phyloP scores from a whole-genome alignment of 2,113 vertebrate species.

The Paramisgurnus dabryanus region DNA sequence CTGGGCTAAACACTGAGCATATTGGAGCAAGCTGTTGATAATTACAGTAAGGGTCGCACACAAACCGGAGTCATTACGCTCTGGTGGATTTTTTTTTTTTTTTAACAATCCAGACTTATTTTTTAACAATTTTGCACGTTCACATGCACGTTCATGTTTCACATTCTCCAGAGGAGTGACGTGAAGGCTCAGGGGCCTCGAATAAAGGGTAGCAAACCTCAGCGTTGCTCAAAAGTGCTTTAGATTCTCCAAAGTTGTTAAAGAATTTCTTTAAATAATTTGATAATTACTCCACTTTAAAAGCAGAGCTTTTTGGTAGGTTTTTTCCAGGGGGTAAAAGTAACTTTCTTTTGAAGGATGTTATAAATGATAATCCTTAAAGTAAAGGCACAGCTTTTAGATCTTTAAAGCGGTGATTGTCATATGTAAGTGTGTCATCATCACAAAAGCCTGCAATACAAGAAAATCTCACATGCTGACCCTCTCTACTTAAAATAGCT shows the following conservation, averaged over 20 bases:
- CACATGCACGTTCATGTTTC: conserved; percentile 27
- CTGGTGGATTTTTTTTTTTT: neutral
- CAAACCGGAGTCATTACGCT: conserved; percentile 6
- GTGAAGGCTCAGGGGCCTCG: neutral
- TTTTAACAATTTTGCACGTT: conserved; percentile 17
- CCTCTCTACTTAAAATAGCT: neutral
- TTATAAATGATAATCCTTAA: neutral
- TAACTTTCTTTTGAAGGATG: neutral
- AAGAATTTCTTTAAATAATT: neutral
- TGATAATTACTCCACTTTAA: neutral
- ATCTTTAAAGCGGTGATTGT: neutral
- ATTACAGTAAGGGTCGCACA: conserved; percentile 19
- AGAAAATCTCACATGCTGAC: neutral
- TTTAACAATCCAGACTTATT: neutral
- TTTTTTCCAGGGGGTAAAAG: neutral
- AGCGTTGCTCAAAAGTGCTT: neutral
- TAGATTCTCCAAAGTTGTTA: neutral
- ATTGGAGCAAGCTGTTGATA: conserved; percentile 34
- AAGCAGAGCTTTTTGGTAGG: neutral
- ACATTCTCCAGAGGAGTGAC: conserved; percentile 9
- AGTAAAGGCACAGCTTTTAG: neutral
- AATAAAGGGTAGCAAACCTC: neutral
- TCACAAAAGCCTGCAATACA: neutral
- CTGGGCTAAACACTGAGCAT: neutral
- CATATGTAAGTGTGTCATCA: neutral